These are phyloP conservation scores for Apotomis betuletana DNA, from an alignment of 2,888 invertebrate genomes.

Conservation along the genomic window DNA sequence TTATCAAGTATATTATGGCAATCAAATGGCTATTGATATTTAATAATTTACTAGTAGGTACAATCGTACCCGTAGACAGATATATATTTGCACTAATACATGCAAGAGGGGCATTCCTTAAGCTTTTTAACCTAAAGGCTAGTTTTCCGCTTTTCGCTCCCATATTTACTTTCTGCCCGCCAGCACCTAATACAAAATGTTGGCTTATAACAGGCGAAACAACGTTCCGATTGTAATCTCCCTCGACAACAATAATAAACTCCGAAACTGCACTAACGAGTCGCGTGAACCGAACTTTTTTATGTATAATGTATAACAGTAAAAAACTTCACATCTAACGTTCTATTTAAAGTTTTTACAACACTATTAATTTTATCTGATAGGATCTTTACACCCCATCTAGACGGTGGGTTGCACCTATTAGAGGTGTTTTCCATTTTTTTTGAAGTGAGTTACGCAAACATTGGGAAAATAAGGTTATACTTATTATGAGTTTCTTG, in stretches of 20 bases:
- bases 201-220: constrained; percentile 27
- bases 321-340: constrained; percentile 47
- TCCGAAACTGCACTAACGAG: constrained; percentile 40
- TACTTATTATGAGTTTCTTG: no score
- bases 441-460: constrained; percentile 1
- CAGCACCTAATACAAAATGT: constrained; percentile 13
- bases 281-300: constrained; percentile 51
- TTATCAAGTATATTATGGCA: no score
- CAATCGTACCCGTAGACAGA: no score
- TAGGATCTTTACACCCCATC: constrained; percentile 36
- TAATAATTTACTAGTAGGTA: no score
- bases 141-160: no score
- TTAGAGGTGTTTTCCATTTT: constrained; percentile 22
- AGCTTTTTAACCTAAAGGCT: no score
- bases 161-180: no score
- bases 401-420: constrained; percentile 23
- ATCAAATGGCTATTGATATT: no score
- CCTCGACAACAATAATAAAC: constrained; percentile 40
- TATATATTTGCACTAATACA: no score
- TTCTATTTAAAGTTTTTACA: constrained; percentile 52
- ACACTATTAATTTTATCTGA: constrained; percentile 40
- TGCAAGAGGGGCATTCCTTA: no score
- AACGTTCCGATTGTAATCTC: constrained; percentile 37
- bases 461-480: not conserved
- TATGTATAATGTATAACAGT: constrained; percentile 52